Evolutionary conservation across 2,113 vertebrate genomes (phyloP).

Genomic region (Oenanthe oenanthe): DNA sequence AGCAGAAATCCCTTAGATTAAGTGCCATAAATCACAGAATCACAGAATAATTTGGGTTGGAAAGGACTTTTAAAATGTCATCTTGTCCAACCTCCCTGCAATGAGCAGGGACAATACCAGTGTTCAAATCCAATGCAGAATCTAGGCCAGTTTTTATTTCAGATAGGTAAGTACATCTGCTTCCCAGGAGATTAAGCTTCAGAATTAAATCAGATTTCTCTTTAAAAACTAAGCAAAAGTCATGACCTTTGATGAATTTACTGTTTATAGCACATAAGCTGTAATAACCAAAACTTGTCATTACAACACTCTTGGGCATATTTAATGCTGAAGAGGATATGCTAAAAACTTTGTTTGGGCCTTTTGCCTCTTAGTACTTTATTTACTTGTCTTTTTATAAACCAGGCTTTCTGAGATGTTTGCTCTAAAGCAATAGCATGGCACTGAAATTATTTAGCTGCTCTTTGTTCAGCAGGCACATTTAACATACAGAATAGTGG

Average conservation of each 20-base stretch:
- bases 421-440: background rate
- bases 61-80: background rate
- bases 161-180: background rate
- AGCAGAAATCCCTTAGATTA: background rate
- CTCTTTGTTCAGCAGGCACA: background rate
- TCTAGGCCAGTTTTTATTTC: background rate
- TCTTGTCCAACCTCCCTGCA: background rate
- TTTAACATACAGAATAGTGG: accelerated
- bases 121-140: background rate
- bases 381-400: background rate
- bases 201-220: background rate
- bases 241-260: background rate
- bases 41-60: background rate
- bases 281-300: background rate
- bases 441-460: background rate
- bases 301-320: background rate
- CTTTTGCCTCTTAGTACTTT: background rate
- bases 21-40: background rate
- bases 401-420: background rate
- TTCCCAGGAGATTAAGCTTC: background rate
- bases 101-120: background rate
- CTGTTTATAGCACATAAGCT: background rate
- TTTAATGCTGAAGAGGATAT: background rate
- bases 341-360: background rate
- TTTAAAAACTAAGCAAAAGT: background rate